Conservation (phyloP, 2,797 vertebrate genomes). For the Pseudomugil gertrudae region DNA sequence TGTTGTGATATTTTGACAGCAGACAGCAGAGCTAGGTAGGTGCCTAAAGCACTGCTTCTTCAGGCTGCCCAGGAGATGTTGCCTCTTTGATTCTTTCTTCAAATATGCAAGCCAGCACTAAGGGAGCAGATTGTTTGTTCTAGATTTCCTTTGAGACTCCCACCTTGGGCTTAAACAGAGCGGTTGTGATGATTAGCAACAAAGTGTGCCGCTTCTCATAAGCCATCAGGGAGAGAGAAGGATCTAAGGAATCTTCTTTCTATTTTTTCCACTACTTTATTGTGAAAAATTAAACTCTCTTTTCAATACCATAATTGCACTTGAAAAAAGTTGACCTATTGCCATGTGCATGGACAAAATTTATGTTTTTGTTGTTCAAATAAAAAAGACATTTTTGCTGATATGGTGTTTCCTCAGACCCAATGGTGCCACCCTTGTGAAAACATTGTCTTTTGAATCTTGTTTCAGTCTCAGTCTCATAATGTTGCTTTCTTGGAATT, state of each 20-base stretch:
- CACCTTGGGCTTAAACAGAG: slow-evolving; percentile 80
- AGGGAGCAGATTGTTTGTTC: slow-evolving; percentile 82
- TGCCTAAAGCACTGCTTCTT: slow-evolving; percentile 69
- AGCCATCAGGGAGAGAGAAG: slow-evolving; percentile 47
- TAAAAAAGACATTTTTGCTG: slow-evolving; percentile 41
- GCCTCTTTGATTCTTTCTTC: slow-evolving; percentile 86
- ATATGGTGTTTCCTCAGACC: slow-evolving; percentile 37
- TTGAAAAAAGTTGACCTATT: slow-evolving; percentile 33
- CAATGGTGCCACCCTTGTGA: slow-evolving; percentile 53
- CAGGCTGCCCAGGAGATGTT: slow-evolving; percentile 78
- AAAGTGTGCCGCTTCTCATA: slow-evolving; percentile 66
- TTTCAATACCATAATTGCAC: slow-evolving; percentile 14
- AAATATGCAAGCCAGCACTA: slow-evolving; percentile 80
- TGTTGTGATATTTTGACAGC: slow-evolving; percentile 69
- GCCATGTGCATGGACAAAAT: slow-evolving; percentile 12
- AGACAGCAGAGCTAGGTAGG: slow-evolving; percentile 42
- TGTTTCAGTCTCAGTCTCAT: slow-evolving; percentile 57
- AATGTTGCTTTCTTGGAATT: slow-evolving; percentile 61
- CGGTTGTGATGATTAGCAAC: slow-evolving; percentile 81
- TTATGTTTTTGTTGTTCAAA: slow-evolving; percentile 33
- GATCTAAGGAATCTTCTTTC: slow-evolving; percentile 38
- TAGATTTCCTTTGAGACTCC: slow-evolving; percentile 81
- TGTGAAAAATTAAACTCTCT: slow-evolving; percentile 17
- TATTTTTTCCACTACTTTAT: slow-evolving; percentile 30
- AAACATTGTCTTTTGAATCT: slow-evolving; percentile 49